phyloP scores from a whole-genome alignment of 35 echinoderm and acorn worm species.

The Patiria miniata region DNA sequence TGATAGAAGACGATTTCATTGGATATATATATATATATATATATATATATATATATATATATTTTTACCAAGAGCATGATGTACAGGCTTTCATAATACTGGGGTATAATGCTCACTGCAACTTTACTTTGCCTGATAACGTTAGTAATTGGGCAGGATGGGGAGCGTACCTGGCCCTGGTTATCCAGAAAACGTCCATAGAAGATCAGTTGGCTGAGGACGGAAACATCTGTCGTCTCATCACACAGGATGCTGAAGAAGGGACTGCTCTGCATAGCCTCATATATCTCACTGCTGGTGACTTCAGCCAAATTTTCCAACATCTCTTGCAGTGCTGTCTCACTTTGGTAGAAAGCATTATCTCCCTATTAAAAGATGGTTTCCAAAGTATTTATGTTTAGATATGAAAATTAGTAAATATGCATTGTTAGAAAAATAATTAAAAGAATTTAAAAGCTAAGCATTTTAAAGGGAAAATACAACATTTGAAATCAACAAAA shows the following conservation, averaged over 20 bases:
- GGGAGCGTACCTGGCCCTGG: background rate
- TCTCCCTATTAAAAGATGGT: conserved; percentile 31
- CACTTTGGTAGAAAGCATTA: conserved; percentile 3
- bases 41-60: too few relatives aligned
- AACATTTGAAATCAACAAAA: too few relatives aligned
- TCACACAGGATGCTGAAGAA: background rate
- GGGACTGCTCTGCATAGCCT: background rate
- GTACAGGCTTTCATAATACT: too few relatives aligned
- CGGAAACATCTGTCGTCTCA: background rate
- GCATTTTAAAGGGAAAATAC: too few relatives aligned
- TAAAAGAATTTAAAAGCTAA: background rate
- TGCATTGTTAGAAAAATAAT: background rate
- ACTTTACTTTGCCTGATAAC: too few relatives aligned
- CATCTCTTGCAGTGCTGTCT: background rate
- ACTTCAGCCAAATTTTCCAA: background rate
- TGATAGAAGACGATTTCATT: too few relatives aligned
- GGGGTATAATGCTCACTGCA: too few relatives aligned
- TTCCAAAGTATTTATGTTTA: conserved; percentile 5
- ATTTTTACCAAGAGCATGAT: too few relatives aligned
- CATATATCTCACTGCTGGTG: background rate
- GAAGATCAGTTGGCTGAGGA: background rate
- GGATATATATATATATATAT: too few relatives aligned
- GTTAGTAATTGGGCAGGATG: too few relatives aligned
- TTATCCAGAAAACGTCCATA: background rate
- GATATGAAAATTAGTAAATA: background rate